A percentile compares a stretch with the other conserved stretches of the same genome.
Evolutionary conservation across 2,888 invertebrate species (phyloP).

Genomic region (Cryptus armator): DNA sequence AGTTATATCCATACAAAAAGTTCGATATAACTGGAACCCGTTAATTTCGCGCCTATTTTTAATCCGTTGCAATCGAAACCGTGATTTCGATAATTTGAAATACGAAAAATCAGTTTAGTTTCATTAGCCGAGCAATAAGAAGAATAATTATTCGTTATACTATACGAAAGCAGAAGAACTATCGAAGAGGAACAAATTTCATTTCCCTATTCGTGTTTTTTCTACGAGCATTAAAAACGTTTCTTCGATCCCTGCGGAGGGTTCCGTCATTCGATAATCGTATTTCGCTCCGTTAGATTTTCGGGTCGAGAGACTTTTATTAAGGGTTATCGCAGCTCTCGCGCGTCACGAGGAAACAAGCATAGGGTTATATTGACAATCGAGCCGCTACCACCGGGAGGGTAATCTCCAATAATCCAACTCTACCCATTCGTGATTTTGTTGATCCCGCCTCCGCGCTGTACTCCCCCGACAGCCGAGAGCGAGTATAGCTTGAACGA

Average conservation of each 20-base stretch:
- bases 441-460: not conserved
- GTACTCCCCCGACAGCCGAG: not conserved
- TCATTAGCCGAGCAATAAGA: not conserved
- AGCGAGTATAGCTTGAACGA: constrained; percentile 11
- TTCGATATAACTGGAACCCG: too few species aligned
- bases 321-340: constrained; percentile 75
- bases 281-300: constrained; percentile 73
- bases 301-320: constrained; percentile 76
- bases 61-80: too few species aligned
- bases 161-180: not conserved
- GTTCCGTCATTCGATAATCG: constrained; percentile 19
- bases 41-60: too few species aligned
- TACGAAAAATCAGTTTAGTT: not conserved
- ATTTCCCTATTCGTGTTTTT: not conserved
- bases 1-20: too few species aligned
- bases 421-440: constrained; percentile 1
- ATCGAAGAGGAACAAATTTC: not conserved
- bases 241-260: not conserved
- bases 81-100: not conserved
- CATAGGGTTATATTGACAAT: constrained; percentile 75
- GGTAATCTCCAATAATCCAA: constrained; percentile 78
- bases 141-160: not conserved
- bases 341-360: constrained; percentile 74
- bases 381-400: constrained; percentile 71
- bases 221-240: not conserved